A percentile compares a stretch with the other conserved stretches of the same genome.
phyloP scores from a whole-genome alignment of 2,113 vertebrate species.

The Casuarius casuarius region DNA sequence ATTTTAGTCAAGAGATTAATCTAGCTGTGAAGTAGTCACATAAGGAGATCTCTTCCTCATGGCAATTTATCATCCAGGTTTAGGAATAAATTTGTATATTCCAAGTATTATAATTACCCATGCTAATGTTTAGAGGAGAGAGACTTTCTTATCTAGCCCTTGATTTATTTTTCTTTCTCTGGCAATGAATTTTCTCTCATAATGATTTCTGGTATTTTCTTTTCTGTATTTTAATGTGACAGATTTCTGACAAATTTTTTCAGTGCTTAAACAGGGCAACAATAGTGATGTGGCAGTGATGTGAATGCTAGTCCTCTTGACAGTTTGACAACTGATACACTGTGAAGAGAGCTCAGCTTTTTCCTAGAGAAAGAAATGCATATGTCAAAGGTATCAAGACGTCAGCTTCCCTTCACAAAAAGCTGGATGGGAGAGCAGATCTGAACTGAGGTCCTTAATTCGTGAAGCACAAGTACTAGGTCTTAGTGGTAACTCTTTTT shows the following conservation, averaged over 20 bases:
- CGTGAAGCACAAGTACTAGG: background rate
- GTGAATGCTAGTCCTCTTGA: background rate
- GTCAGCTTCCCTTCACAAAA: background rate
- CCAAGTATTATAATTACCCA: background rate
- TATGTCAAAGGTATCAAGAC: slow-evolving; percentile 8
- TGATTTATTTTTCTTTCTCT: background rate
- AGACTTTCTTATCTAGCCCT: background rate
- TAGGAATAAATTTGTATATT: background rate
- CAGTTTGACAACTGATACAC: background rate
- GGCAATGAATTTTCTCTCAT: background rate
- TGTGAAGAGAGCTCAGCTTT: background rate
- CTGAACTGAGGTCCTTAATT: background rate
- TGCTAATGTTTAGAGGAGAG: background rate
- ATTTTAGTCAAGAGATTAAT: background rate
- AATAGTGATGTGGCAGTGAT: background rate
- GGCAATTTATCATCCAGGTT: background rate
- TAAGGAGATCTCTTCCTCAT: background rate
- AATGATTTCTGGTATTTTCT: background rate
- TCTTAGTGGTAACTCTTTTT: background rate
- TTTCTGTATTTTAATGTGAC: background rate
- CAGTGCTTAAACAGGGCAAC: background rate
- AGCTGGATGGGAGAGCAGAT: background rate
- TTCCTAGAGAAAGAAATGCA: background rate
- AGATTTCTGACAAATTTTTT: background rate
- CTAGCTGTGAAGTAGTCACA: background rate